Percentiles rank a stretch among this genome's conserved stretches.
phyloP scores from a whole-genome alignment of 2,797 vertebrate species.

The Megaceryle alcyon region DNA sequence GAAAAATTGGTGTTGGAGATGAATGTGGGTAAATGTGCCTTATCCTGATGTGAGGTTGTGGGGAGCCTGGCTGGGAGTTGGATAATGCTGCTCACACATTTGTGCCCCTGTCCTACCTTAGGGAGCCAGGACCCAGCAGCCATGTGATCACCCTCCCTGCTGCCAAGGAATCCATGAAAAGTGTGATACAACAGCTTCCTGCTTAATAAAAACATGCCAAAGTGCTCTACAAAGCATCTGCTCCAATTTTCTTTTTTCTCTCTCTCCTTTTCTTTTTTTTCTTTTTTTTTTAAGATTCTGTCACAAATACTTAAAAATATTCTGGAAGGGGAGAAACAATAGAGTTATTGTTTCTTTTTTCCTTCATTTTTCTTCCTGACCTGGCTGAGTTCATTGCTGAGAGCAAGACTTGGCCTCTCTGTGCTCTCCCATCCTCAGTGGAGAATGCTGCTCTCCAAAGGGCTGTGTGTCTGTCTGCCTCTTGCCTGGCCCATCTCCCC shows the following conservation, averaged over 20 bases:
- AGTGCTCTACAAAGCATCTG: background rate
- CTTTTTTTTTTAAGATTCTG: background rate
- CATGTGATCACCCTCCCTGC: background rate
- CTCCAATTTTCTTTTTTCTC: background rate
- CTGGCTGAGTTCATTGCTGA: background rate
- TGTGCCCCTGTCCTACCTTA: fast-evolving
- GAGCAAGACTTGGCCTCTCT: background rate
- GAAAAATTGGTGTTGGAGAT: background rate
- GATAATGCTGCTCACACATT: fast-evolving
- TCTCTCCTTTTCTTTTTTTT: background rate
- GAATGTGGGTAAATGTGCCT: background rate
- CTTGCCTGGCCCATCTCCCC: background rate
- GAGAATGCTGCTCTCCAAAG: background rate
- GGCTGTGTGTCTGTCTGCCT: background rate
- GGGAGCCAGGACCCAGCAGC: background rate
- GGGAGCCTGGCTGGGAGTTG: background rate
- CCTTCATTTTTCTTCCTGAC: background rate
- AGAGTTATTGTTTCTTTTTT: background rate
- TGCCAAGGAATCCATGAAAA: background rate
- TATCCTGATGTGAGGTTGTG: background rate
- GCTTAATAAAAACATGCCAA: background rate
- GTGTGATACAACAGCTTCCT: background rate
- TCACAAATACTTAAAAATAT: background rate
- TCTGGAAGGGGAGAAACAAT: background rate
- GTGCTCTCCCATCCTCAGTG: fast-evolving